These are phyloP conservation scores for Polyommatus iphigenia DNA, from an alignment of 2,888 invertebrate genomes.

Conservation along the genomic window DNA sequence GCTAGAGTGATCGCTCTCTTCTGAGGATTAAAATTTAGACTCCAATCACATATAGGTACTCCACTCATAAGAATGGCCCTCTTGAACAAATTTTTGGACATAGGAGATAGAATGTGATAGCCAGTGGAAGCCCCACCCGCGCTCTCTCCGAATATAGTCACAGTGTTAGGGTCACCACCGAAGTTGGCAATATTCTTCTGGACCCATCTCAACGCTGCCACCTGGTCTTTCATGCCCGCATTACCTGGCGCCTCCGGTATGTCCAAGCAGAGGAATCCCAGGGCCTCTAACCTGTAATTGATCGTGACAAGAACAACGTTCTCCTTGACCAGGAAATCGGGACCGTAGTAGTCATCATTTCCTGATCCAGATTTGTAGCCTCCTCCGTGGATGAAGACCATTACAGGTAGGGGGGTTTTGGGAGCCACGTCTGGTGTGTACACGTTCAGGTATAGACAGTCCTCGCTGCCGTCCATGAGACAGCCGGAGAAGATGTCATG, in stretches of 20 bases:
- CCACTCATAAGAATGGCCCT: conserved; percentile 84
- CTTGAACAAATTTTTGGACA: conserved; percentile 57
- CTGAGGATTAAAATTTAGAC: conserved; percentile 46
- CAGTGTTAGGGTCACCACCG: conserved; percentile 59
- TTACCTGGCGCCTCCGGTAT: conserved; percentile 57
- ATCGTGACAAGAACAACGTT: conserved; percentile 55
- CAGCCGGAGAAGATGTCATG: conserved; percentile 46
- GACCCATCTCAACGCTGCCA: conserved; percentile 54
- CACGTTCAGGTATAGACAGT: conserved; percentile 61
- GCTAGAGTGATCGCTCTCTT: conserved; percentile 53
- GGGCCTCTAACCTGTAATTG: conserved; percentile 56
- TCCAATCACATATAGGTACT: conserved; percentile 65
- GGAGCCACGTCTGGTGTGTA: conserved; percentile 53
- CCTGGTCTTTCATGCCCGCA: conserved; percentile 60
- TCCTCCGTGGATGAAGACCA: conserved; percentile 62
- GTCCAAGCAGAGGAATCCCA: conserved; percentile 57
- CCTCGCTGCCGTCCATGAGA: conserved; percentile 49
- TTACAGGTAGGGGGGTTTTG: conserved; percentile 49
- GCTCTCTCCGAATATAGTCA: conserved; percentile 57
- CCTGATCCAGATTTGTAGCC: conserved; percentile 53
- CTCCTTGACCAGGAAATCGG: conserved; percentile 55
- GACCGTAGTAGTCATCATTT: conserved; percentile 51
- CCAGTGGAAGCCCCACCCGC: conserved; percentile 52
- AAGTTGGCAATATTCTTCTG: conserved; percentile 55
- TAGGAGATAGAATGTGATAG: conserved; percentile 56